Evolutionary conservation across 30 jellyfish, hydroid and myxozoan species (phyloP).

Genomic region (Phacellophora camtschatica): DNA sequence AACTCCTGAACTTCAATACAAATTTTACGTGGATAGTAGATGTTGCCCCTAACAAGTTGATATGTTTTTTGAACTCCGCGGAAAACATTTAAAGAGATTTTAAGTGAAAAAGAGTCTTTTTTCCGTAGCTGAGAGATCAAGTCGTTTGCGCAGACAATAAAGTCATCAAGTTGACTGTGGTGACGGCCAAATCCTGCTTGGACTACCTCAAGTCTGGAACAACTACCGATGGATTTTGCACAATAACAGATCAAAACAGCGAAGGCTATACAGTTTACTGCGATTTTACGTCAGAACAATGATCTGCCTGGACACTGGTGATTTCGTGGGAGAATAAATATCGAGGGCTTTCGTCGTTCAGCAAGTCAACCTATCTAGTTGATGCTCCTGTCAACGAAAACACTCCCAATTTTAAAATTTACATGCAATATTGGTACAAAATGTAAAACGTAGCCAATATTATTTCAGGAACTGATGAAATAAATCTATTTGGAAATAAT

Average conservation of each 20-base stretch:
- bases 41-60: too few relatives aligned
- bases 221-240: neutral
- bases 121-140: too few relatives aligned
- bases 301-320: constrained; percentile 53
- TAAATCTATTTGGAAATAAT: too few relatives aligned
- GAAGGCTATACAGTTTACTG: constrained; percentile 1
- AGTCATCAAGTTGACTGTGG: neutral
- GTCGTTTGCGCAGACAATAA: neutral
- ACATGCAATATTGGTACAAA: too few relatives aligned
- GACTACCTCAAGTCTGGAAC: constrained; percentile 9
- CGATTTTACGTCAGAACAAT: constrained; percentile 36
- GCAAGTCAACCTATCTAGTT: neutral
- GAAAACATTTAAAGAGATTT: too few relatives aligned
- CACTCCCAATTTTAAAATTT: neutral
- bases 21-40: too few relatives aligned
- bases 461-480: too few relatives aligned
- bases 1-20: too few relatives aligned
- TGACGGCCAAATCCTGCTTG: constrained; percentile 12
- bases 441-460: too few relatives aligned
- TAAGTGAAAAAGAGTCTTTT: too few relatives aligned
- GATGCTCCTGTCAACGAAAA: constrained; percentile 28
- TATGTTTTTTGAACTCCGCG: too few relatives aligned
- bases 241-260: neutral
- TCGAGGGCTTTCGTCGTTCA: neutral
- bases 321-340: constrained; percentile 12